A percentile compares a stretch with the other conserved stretches of the same genome.
Conservation (phyloP, 2,113 vertebrate genomes). For the Prinia subflava region DNA sequence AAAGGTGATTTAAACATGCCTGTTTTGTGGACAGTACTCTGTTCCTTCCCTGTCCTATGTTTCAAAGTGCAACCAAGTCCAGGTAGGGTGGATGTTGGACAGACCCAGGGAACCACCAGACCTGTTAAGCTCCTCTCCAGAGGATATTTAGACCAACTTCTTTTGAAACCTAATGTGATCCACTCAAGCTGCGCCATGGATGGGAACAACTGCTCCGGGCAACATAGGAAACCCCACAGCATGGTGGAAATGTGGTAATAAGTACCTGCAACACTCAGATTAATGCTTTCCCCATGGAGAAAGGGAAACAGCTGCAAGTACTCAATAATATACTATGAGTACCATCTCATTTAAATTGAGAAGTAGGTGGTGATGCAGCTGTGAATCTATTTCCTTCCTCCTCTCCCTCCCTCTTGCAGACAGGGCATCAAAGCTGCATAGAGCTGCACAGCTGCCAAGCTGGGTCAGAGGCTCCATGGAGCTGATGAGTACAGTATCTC, state of each 20-base stretch:
- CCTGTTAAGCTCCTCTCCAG: not conserved
- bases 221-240: not conserved
- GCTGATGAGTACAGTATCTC: not conserved
- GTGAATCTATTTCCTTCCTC: not conserved
- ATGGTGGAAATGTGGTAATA: not conserved
- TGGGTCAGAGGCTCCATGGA: not conserved
- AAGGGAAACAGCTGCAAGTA: constrained; percentile 31
- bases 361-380: constrained; percentile 11
- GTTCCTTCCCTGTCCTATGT: not conserved
- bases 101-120: not conserved
- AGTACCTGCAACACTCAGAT: not conserved
- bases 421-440: not conserved
- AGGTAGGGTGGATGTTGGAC: not conserved
- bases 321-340: not conserved
- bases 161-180: not conserved
- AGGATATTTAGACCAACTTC: not conserved
- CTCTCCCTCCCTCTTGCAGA: not conserved
- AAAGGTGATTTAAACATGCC: not conserved
- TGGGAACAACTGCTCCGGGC: not conserved
- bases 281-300: not conserved
- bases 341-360: not conserved
- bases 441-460: not conserved
- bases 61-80: not conserved
- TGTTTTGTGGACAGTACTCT: not conserved
- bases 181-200: not conserved